Base-by-base conservation (phyloP, 2,113 vertebrate species). In the Crypturellus undulatus region DNA sequence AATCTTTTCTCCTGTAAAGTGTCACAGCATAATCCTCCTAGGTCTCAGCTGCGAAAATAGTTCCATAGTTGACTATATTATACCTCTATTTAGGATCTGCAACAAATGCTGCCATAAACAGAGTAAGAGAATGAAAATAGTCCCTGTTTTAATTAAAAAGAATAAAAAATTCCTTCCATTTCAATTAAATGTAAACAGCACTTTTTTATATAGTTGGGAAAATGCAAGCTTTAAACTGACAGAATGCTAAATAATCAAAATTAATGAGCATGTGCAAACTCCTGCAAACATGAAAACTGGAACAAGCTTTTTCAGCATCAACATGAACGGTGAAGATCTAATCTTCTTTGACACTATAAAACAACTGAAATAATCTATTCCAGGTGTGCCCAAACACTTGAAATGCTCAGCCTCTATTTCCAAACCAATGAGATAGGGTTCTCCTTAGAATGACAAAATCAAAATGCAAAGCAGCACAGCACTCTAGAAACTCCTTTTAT, bases 181-280 rank as follows among this genome's bases (percentile, higher is more conserved):
- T 79, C 43, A 62, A 64, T 51, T 79, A 83, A 87, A 75, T 2
- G 6, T 3, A 73, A 81, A 52, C 19, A 71, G 34, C 4, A 26
- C 54, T 43, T 19, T 43, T 69, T 58, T 34, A 40, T 67, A 83
- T 60, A 32, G 5, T 2, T 1, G 12, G 5, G 45, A 60, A 36
- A 64, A 3, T 1, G 5, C 7, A 90, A 59, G 2, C 83, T 49
- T 73, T 32, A 43, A 69, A 43, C 58, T 49, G 12, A 32, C 63
- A 5, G 10, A 86, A 67, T 21, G 43, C 47, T 79, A 81, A 84
- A 84, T 9, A 64, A 18, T 71, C 65, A 85, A 87, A 86, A 54
- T 63, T 36, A 85, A 64, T 52, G 34, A n/a, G 76, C 28, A 14
- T 20, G 32, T 1, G 3, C 30, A 72, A 54, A 72, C 18, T 7